Base-by-base conservation (phyloP, 2,888 invertebrate species). In the Tyria jacobaeae region DNA sequence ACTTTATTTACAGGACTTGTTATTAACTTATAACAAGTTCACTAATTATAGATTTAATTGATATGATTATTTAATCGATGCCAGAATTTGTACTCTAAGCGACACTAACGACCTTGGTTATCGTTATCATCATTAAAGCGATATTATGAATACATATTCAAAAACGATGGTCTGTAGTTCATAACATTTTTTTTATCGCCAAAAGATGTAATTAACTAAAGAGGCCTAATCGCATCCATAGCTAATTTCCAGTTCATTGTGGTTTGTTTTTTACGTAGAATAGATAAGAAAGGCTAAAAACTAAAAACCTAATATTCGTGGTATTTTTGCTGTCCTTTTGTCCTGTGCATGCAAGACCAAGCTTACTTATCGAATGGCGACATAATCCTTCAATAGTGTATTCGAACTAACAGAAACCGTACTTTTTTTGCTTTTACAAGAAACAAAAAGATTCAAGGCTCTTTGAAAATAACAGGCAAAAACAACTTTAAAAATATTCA, bases 121-220 rank as follows among this genome's bases (percentile, higher is more conserved):
- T 73, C 64, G 54, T 64, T 71, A 73, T 63, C 60, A 53, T 64
- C 62, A 70, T 73, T 75, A 73, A 69, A 78, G 66, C 57, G 31
- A 58, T 66, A 75, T 68, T 77, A 71, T 62, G 63, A 55, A 58
- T 44, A 39, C n/a, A n/a, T n/a, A n/a, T 56, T 54, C 56, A 6
- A 27, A 55, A 21, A 47, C 47, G 17, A 50, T 53, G 21, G 53
- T 50, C 47, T n/a, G 60, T 56, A 14, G 35, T 58, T 60, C 21
- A 21, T 44, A 62, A 51, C 62, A 14, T 64, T 56, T 49, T n/a
- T 21, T 57, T 66, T 64, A 34, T n/a, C 35, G 37, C 47, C 54
- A 55, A 31, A 31, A 31, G 27, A 31, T 31, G 27, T 2, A 31
- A 68, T 48, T 58, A 57, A 54, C 53, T 57, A 57, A 34, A 44